These are phyloP conservation scores for Crotophaga sulcirostris DNA, from an alignment of 2,113 vertebrate genomes.

Conservation along the genomic window DNA sequence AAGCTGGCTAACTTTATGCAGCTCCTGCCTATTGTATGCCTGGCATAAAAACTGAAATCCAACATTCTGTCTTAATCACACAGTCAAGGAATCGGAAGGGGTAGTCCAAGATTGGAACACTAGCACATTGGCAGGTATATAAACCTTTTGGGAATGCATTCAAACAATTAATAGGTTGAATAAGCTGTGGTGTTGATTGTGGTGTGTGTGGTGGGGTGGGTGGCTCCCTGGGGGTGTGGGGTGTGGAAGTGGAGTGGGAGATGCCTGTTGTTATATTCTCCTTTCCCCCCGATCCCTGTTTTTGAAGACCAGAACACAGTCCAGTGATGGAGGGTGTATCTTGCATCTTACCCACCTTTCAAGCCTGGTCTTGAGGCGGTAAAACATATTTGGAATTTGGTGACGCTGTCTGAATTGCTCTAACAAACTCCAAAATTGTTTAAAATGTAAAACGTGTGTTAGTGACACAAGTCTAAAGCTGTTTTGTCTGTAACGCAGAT, in stretches of 20 bases:
- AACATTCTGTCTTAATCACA: slow-evolving; percentile 66
- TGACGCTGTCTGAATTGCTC: not conserved
- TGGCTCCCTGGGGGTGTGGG: not conserved
- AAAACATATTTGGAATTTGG: not conserved
- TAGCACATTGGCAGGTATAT: slow-evolving; percentile 68
- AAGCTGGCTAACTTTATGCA: not conserved
- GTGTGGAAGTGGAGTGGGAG: not conserved
- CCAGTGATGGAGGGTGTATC: slow-evolving; percentile 15
- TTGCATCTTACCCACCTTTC: not conserved
- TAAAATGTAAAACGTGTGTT: not conserved
- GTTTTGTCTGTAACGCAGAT: not conserved
- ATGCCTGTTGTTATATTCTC: not conserved
- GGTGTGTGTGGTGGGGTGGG: not conserved
- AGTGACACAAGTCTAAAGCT: not conserved
- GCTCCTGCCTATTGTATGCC: not conserved
- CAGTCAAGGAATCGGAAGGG: slow-evolving; percentile 74
- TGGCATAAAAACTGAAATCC: slow-evolving; percentile 48
- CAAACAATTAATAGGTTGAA: not conserved
- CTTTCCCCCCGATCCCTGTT: not conserved
- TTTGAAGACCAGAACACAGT: not conserved
- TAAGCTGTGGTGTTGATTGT: not conserved
- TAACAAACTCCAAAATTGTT: not conserved
- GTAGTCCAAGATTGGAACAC: slow-evolving; percentile 75
- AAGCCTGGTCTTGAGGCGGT: not conserved
- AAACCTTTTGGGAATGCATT: slow-evolving; percentile 2